Base-by-base conservation (phyloP, 2,797 vertebrate species). In the Halcyon leucocephala region DNA sequence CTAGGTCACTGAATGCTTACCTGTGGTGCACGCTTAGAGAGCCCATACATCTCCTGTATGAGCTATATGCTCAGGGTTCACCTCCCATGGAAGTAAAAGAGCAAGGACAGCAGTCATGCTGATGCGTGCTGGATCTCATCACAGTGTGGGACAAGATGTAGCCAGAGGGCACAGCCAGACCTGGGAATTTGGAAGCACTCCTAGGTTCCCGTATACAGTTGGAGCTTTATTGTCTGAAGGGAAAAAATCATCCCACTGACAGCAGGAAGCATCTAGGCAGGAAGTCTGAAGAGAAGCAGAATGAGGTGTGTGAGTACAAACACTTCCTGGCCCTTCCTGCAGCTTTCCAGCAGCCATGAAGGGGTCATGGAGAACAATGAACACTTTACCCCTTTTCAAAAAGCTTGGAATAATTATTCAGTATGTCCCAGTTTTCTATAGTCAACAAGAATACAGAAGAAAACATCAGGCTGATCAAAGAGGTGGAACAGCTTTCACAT, bases 191-290 rank as follows among this genome's bases (percentile, higher is more conserved):
- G 93, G 90, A 96, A 96, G 35, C 19, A 11, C 48, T 96, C 92
- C 90, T 86, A 94, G 62, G 60, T 82, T 89, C 70, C 58, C 51
- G 1, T 76, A 86, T 89, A 80, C 52, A 90, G 55, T 60, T 39
- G 48, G 28, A 89, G 80, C 29, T 93, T 86, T 82, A 84, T 79
- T 96, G 90, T 96, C 80, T 82, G 90, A 88, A 95, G 82, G 82
- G 88, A 60, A 94, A 91, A 93, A 94, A 89, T 64, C 82, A 74
- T 77, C 88, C 81, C 58, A 48, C n/a, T 21, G 5, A 80, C 52
- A 89, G 94, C 90, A 95, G 95, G 94, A 95, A 96, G 81, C 70
- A 62, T 22, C 51, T 14, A 90, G 64, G 62, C 82, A 95, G 96
- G 94, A 97, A 97, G 83, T 12, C 74, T 82, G 88, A 89, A 90